A percentile compares a stretch with the other conserved stretches of the same genome.
Conservation (phyloP, 2,888 invertebrate species). For the Pseudococcus viburni region DNA sequence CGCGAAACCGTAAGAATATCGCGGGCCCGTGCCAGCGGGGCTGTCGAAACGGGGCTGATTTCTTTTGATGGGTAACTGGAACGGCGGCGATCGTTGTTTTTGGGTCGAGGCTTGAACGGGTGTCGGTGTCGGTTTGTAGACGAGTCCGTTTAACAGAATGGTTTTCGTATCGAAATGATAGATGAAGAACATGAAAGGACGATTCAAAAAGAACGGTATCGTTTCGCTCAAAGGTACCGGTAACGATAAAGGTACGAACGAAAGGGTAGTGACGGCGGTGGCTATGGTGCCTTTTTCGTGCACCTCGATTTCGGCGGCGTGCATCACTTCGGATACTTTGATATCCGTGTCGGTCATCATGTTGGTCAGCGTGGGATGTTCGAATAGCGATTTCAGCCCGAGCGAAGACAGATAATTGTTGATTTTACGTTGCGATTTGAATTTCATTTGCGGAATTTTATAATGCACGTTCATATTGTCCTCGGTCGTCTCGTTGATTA, state of each 20-base stretch:
- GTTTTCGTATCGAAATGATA: slow-evolving; percentile 71
- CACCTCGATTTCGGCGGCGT: slow-evolving; percentile 73
- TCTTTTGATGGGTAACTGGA: too few species aligned
- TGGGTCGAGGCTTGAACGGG: background rate
- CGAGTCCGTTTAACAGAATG: slow-evolving; percentile 43
- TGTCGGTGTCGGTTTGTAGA: slow-evolving; percentile 23
- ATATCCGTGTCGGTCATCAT: slow-evolving; percentile 64
- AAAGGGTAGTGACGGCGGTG: slow-evolving; percentile 71
- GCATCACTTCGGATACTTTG: slow-evolving; percentile 71
- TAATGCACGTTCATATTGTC: slow-evolving; percentile 36
- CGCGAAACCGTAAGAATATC: background rate
- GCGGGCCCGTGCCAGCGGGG: background rate
- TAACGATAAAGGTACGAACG: slow-evolving; percentile 67
- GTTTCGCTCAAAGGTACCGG: slow-evolving; percentile 71
- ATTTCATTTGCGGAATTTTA: slow-evolving; percentile 56
- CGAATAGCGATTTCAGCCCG: slow-evolving; percentile 79
- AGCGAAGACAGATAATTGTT: slow-evolving; percentile 70
- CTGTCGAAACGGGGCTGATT: too few species aligned
- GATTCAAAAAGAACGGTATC: slow-evolving; percentile 71
- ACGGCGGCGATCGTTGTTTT: too few species aligned
- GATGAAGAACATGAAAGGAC: slow-evolving; percentile 73
- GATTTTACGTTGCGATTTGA: background rate
- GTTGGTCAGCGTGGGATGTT: slow-evolving; percentile 76
- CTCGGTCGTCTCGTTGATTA: slow-evolving; percentile 68
- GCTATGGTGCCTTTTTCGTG: slow-evolving; percentile 74